phyloP scores from a whole-genome alignment of 2,888 invertebrate species.

The Antheraea assamensis region DNA sequence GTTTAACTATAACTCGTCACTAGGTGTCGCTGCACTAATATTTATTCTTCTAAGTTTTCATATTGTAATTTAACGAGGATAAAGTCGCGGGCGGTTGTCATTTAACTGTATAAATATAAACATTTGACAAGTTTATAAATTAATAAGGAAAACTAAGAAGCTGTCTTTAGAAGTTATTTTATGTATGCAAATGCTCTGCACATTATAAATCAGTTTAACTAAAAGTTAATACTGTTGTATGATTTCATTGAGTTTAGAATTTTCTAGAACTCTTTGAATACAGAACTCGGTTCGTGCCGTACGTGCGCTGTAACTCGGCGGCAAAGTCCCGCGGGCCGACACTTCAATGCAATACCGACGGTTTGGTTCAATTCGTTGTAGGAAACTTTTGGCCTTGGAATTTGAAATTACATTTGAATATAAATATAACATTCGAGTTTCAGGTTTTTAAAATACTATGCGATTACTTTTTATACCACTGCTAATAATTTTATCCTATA shows the following conservation, averaged over 20 bases:
- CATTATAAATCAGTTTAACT: background rate
- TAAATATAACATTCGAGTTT: background rate
- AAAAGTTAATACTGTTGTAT: background rate
- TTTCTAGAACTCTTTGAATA: conserved; percentile 5
- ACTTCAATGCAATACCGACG: conserved; percentile 4
- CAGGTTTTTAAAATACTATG: conserved; percentile 2
- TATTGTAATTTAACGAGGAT: no score
- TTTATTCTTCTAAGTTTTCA: no score
- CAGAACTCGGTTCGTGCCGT: background rate
- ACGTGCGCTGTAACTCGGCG: background rate
- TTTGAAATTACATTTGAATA: conserved; percentile 22
- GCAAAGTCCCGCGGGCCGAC: conserved; percentile 24
- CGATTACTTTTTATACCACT: background rate
- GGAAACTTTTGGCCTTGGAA: conserved; percentile 28
- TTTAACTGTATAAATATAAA: no score
- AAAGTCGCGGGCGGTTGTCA: no score
- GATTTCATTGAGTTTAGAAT: background rate
- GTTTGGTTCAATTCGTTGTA: conserved; percentile 22
- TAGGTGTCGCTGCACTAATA: no score
- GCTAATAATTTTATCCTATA: no score
- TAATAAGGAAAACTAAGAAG: no score
- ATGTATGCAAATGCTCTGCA: background rate
- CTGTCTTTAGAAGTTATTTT: no score
- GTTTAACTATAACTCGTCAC: no score
- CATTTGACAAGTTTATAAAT: no score